Base-by-base conservation (phyloP, 2,113 vertebrate species). In the Amphilophus citrinellus region DNA sequence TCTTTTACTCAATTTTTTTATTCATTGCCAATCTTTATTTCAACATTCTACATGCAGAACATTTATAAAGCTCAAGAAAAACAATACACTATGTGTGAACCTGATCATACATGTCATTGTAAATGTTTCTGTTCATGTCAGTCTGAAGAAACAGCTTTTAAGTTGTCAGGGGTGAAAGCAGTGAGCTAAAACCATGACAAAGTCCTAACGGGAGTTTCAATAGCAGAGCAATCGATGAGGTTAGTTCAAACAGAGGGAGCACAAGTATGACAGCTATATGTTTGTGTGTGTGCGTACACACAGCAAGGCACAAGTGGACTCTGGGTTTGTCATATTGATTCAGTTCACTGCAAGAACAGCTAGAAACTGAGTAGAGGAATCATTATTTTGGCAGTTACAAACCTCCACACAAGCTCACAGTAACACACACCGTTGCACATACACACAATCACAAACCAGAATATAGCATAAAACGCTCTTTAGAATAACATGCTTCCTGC, bases 301-400 rank as follows among this genome's bases (percentile, higher is more conserved):
- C 71, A 58, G 84, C 61, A 58, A 89, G 73, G 71, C 65, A 76
- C 82, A 79, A 83, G 83, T 82, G 73, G 79, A 88, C 84, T 90
- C 73, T 59, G 61, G 76, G 83, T 87, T 89, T 85, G 80, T 90
- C 87, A 90, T 79, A 90, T 92, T 79, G 92, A 90, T 84, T 91
- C 77, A 82, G 73, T 89, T 89, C 88, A 63, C 86, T 85, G 85
- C 83, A 61, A 87, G 65, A 90, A 82, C 81, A 90, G 82, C 81
- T 73, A 89, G 87, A 88, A 85, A 89, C 90, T 84, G 91, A 92
- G 84, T 65, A 60, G 89, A 27, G 77, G 76, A 88, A 87, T 91
- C 84, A 93, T 94, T 92, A 89, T 91, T 90, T 87, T 90, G 92
- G 93, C 92, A 93, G 87, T 79, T 88, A 91, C 87, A 91, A 88